Percentiles rank a stretch among this genome's conserved stretches.
Conservation (phyloP, 2,797 vertebrate genomes). For the Gallinago stenura region DNA sequence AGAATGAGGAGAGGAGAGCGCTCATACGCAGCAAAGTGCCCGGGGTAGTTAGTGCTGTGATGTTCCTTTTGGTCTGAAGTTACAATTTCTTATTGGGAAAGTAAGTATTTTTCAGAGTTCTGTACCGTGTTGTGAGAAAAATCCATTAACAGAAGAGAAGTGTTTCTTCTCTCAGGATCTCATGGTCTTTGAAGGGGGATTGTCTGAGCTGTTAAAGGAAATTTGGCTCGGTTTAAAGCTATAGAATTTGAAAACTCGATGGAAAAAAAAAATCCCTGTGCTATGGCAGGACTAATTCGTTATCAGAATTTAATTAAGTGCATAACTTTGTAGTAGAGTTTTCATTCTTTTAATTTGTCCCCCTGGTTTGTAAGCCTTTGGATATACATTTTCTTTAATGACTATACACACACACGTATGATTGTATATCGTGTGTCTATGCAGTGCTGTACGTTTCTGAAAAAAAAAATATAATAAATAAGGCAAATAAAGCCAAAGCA, state of each 20-base stretch:
- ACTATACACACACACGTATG: too few species aligned
- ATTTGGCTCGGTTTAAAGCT: background rate
- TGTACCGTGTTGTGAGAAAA: background rate
- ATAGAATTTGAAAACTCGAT: background rate
- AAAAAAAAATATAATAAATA: background rate
- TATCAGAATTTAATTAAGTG: background rate
- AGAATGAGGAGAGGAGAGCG: background rate
- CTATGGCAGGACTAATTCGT: background rate
- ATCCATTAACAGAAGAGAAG: background rate
- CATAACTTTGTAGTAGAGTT: background rate
- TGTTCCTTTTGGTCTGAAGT: background rate
- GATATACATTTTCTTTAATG: background rate
- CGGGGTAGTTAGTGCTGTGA: too few species aligned
- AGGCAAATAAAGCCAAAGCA: background rate
- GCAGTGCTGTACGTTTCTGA: rapidly evolving
- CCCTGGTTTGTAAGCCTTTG: background rate
- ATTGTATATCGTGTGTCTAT: background rate
- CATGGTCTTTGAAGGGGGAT: background rate
- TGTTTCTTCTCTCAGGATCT: background rate
- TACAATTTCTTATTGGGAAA: background rate
- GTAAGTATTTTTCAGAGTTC: background rate
- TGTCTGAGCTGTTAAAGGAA: background rate
- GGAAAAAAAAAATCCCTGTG: background rate
- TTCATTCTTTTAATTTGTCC: background rate
- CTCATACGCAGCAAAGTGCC: background rate